Evolutionary conservation across 53 echinoderm and acorn worm genomes (phyloP), one percentile per base, ranked within the genome.

Genomic region (Temnopleurus reevesii): DNA sequence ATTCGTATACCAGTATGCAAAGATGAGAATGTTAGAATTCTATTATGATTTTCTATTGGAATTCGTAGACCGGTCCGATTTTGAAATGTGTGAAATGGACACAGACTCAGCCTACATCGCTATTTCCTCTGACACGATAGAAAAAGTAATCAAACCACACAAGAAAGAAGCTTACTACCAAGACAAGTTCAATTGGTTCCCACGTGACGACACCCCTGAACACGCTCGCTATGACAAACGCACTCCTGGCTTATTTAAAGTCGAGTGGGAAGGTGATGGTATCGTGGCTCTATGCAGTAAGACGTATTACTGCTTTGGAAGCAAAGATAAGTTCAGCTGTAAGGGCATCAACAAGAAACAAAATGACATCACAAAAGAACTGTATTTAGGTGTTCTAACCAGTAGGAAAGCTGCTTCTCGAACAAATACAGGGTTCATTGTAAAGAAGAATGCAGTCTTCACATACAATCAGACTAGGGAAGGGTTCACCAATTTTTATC

Each of bases 191-290:
- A 19, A 80, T 26, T 89, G 89, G 83, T 81, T 89, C 63, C 83
- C 92, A 23, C 66, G 89, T 1, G 53, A 81, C 9, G 92, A 92
- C 10, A 81, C 89, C 46, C 26, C 8, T 5, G 89, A 89, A 38
- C 36, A 87, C 28, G 59, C 35, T 1, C 36, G 38, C 25, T 86
- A 86, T 49, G 87, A 92, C 18, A 92, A 89, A 44, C 19, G 65
- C 45, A 89, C 86, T 8, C 91, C 89, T 29, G 87, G 92, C 19
- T 8, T 95, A 34, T 92, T 95, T 81, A 95, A 92, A 76, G 91
- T 92, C 13, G 95, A 95, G 54, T 95, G 89, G 91, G 89, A 91
- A 34, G 95, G 95, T 3, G 91, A 92, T 59, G 93, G 95, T 12
- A 91, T 92, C 15, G 81, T 92, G 4, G 89, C 92, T 4, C 80